Evolutionary conservation across 2,888 invertebrate species (phyloP).

Genomic region (Erebia ligea): DNA sequence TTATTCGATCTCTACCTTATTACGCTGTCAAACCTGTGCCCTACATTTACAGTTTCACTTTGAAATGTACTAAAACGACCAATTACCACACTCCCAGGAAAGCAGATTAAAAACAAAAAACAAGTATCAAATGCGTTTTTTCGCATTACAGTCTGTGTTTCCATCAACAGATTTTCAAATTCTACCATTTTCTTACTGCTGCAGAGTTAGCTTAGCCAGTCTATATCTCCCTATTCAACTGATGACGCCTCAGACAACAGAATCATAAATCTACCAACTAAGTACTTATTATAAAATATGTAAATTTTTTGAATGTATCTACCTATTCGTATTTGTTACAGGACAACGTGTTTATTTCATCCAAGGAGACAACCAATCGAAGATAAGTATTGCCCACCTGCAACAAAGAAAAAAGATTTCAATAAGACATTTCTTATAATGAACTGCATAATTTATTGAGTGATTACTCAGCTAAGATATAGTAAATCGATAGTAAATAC

Average conservation of each 20-base stretch:
- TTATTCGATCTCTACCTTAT: too few relatives aligned
- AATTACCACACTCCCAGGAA: too few relatives aligned
- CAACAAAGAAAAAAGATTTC: conserved; percentile 1
- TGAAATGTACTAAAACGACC: too few relatives aligned
- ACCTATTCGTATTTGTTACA: not conserved
- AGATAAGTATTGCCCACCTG: not conserved
- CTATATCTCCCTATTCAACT: not conserved
- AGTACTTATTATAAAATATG: not conserved
- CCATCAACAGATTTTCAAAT: too few relatives aligned
- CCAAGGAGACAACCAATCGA: not conserved
- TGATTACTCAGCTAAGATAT: conserved; percentile 17
- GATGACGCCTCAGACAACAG: not conserved
- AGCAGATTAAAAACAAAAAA: too few relatives aligned
- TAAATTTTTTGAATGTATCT: not conserved
- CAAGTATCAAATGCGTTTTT: too few relatives aligned
- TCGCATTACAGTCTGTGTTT: too few relatives aligned
- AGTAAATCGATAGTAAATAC: conserved; percentile 35
- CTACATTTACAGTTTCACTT: too few relatives aligned
- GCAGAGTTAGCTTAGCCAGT: too few relatives aligned
- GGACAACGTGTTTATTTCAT: not conserved
- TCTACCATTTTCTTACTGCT: too few relatives aligned
- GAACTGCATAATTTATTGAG: not conserved
- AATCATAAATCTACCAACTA: not conserved
- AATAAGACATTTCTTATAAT: conserved; percentile 1
- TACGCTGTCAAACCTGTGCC: too few relatives aligned